Percentiles rank a stretch among this genome's conserved stretches.
These are phyloP conservation scores for Perca fluviatilis DNA, from an alignment of 2,113 vertebrate genomes.

Conservation along the genomic window DNA sequence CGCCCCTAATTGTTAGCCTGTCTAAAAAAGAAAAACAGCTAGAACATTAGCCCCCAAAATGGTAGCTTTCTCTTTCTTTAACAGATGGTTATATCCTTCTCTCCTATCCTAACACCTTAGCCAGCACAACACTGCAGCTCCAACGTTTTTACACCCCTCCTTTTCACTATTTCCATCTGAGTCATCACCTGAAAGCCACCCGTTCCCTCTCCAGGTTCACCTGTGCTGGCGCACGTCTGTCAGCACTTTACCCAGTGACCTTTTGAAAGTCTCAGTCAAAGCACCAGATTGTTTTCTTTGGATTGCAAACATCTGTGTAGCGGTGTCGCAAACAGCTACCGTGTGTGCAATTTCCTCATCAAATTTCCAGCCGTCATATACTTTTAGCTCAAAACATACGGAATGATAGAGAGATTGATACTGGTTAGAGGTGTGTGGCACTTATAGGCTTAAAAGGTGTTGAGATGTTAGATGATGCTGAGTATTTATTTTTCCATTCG, in stretches of 20 bases:
- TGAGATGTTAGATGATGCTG: not conserved
- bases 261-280: slow-evolving; percentile 16
- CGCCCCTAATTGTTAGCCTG: too few species aligned
- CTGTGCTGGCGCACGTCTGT: not conserved
- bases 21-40: too few species aligned
- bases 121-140: not conserved
- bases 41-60: not conserved
- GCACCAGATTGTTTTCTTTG: not conserved
- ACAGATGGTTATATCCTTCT: not conserved
- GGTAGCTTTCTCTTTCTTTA: not conserved
- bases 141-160: not conserved
- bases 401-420: not conserved
- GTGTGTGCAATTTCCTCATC: not conserved
- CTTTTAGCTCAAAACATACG: not conserved
- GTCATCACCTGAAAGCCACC: slow-evolving; percentile 36
- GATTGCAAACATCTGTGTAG: slow-evolving; percentile 4
- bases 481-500: not conserved
- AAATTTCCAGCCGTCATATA: not conserved
- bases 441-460: not conserved
- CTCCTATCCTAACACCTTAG: not conserved
- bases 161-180: slow-evolving; percentile 11
- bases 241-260: slow-evolving; percentile 24
- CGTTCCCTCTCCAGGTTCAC: slow-evolving; percentile 13
- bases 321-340: not conserved
- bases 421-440: not conserved